phyloP scores from a whole-genome alignment of 2,888 invertebrate species.

The Lochmaea crataegi region DNA sequence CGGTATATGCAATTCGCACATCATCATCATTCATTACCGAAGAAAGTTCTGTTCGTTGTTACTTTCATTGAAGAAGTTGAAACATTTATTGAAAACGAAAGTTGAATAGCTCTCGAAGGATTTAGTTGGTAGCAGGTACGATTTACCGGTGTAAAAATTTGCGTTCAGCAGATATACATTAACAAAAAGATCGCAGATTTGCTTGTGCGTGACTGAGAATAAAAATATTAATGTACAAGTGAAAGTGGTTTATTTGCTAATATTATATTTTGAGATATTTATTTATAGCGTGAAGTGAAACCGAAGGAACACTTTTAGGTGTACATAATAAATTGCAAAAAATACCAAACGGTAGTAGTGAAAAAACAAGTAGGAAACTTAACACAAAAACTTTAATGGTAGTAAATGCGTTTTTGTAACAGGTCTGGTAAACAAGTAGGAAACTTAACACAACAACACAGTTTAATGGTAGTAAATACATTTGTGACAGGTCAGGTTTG shows the following conservation, averaged over 20 bases:
- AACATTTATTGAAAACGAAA: conserved; percentile 24
- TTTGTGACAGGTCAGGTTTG: too few relatives aligned
- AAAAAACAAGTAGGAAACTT: too few relatives aligned
- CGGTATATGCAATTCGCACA: conserved; percentile 37
- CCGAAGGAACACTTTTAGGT: not conserved
- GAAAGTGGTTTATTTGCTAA: conserved; percentile 9
- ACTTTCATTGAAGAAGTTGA: conserved; percentile 20
- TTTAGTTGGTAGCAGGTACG: not conserved
- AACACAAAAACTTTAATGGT: too few relatives aligned
- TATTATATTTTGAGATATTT: not conserved
- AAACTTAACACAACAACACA: too few relatives aligned
- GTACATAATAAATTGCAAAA: too few relatives aligned
- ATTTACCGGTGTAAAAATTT: not conserved
- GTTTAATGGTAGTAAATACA: too few relatives aligned
- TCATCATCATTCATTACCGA: conserved; percentile 30
- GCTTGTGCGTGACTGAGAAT: conserved; percentile 6
- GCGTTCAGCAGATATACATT: not conserved
- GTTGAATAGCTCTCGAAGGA: conserved; percentile 3
- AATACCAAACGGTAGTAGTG: too few relatives aligned
- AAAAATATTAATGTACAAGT: conserved; percentile 12
- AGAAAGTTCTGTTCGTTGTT: conserved; percentile 14
- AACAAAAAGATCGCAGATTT: conserved; percentile 9
- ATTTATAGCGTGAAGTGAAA: not conserved
- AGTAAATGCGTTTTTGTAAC: too few relatives aligned
- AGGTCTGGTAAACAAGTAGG: too few relatives aligned